A percentile compares a stretch with the other conserved stretches of the same genome.
Conservation (phyloP, 2,113 vertebrate species). For the Fregetta grallaria region DNA sequence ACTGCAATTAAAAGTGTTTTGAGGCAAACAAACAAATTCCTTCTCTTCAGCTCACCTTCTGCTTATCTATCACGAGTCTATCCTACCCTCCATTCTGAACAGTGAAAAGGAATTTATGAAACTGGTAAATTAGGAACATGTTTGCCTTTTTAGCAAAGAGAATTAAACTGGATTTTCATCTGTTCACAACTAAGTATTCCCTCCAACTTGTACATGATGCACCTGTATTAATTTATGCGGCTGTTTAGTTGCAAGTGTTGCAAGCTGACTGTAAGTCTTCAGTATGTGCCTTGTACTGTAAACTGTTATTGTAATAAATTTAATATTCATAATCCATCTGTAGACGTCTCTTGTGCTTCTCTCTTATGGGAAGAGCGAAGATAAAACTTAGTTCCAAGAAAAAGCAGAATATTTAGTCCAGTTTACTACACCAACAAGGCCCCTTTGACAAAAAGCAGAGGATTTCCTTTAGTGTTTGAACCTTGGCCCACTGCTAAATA, state of each 20-base stretch:
- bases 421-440: not conserved
- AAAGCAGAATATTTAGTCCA: not conserved
- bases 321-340: constrained; percentile 61
- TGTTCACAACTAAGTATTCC: constrained; percentile 62
- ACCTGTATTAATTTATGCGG: constrained; percentile 66
- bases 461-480: not conserved
- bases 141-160: constrained; percentile 52
- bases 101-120: not conserved
- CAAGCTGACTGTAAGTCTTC: constrained; percentile 68
- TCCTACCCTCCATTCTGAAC: not conserved
- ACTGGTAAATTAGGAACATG: not conserved
- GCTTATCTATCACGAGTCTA: not conserved
- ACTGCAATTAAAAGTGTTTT: not conserved
- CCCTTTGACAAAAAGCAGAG: not conserved
- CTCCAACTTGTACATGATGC: constrained; percentile 52
- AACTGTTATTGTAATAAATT: constrained; percentile 72
- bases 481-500: not conserved
- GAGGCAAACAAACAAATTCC: not conserved
- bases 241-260: constrained; percentile 71
- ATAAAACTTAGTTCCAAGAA: not conserved
- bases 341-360: not conserved
- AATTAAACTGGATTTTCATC: constrained; percentile 65
- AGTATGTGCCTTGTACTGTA: constrained; percentile 74
- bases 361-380: not conserved
- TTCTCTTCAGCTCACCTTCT: not conserved